Evolutionary conservation across 2,888 invertebrate species (phyloP).

Genomic region (Drosophila limbata): DNA sequence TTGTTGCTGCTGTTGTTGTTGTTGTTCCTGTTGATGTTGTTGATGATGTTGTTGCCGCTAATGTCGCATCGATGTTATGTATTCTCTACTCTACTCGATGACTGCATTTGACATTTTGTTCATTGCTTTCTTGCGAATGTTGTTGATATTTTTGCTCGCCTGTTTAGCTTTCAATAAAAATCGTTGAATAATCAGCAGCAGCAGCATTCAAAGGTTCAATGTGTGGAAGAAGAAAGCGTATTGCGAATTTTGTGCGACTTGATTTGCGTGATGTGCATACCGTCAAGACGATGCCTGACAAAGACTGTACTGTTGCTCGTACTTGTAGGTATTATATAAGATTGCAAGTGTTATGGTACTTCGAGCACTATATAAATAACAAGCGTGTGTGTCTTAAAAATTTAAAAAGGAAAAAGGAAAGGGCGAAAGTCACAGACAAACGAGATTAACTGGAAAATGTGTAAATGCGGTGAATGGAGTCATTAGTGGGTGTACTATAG

Average conservation of each 20-base stretch:
- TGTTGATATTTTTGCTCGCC: constrained; percentile 66
- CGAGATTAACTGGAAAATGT: constrained; percentile 38
- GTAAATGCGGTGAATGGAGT: constrained; percentile 10
- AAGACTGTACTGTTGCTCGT: constrained; percentile 48
- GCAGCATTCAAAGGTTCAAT: constrained; percentile 71
- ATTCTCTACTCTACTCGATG: constrained; percentile 58
- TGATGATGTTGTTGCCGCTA: constrained; percentile 59
- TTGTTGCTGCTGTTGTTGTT: constrained; percentile 36
- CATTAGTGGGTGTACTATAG: constrained; percentile 9
- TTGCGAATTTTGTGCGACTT: constrained; percentile 69
- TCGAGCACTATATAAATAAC: constrained; percentile 76
- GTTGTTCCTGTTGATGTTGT: constrained; percentile 21
- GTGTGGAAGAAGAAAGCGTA: constrained; percentile 64
- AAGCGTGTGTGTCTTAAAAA: constrained; percentile 59
- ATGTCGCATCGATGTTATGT: constrained; percentile 72
- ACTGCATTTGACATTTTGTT: constrained; percentile 78
- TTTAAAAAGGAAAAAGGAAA: constrained; percentile 54
- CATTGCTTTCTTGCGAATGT: constrained; percentile 74
- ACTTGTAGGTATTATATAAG: constrained; percentile 61
- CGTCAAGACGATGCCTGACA: constrained; percentile 32
- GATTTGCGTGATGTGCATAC: constrained; percentile 82
- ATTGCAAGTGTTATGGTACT: constrained; percentile 77
- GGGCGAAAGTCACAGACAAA: constrained; percentile 69
- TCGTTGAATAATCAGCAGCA: constrained; percentile 75
- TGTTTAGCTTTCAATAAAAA: constrained; percentile 78